Percentiles rank a stretch among this genome's conserved stretches.
phyloP scores from a whole-genome alignment of 2,888 invertebrate species.

The Lasioglossum vierecki region DNA sequence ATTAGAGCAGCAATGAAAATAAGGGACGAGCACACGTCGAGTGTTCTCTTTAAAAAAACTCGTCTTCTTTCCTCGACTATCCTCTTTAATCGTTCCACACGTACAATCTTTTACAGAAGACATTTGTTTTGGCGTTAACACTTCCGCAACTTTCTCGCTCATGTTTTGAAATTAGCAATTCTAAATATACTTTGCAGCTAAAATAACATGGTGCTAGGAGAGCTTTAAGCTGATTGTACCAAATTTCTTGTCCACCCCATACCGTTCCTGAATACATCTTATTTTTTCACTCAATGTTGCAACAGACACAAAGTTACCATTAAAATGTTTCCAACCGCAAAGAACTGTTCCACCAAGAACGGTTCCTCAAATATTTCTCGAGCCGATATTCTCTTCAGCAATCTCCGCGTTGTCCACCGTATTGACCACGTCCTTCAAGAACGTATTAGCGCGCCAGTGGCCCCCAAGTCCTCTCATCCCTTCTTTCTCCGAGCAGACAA shows the following conservation, averaged over 20 bases:
- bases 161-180: too few relatives aligned
- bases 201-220: too few relatives aligned
- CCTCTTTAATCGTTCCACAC: not conserved
- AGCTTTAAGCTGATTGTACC: too few relatives aligned
- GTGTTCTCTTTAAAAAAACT: not conserved
- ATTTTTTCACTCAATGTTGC: not conserved
- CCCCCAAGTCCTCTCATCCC: not conserved
- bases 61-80: not conserved
- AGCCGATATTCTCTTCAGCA: not conserved
- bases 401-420: not conserved
- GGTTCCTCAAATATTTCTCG: not conserved
- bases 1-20: slow-evolving; percentile 4
- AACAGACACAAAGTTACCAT: not conserved
- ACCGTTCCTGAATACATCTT: too few relatives aligned
- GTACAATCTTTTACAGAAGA: too few relatives aligned
- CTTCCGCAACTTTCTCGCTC: not conserved
- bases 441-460: not conserved
- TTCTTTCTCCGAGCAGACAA: slow-evolving; percentile 15
- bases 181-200: too few relatives aligned
- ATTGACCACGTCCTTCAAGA: slow-evolving; percentile 9
- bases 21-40: not conserved
- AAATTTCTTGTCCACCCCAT: too few relatives aligned
- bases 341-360: not conserved
- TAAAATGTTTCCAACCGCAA: not conserved
- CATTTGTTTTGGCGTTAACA: not conserved